Evolutionary conservation across 2,888 invertebrate genomes (phyloP), one percentile per base, ranked within the genome.

Genomic region (Phortica okadai): DNA sequence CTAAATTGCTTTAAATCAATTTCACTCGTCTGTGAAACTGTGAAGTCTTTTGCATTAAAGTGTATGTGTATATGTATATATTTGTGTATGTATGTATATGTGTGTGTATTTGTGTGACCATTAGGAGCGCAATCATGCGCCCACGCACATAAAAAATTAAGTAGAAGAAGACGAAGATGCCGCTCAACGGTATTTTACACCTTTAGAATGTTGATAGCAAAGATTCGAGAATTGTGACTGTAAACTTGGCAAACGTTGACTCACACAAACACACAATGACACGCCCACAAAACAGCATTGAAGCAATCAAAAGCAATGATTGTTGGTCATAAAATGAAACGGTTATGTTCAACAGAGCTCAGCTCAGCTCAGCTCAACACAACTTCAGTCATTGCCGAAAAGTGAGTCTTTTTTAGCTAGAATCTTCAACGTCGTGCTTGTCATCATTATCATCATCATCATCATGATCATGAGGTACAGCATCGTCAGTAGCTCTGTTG

Each of bases 291-390:
- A 74, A 83, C 84, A 83, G 84, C 85, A 84, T 84, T 79, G 80
- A 58, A 84, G 89, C 89, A 89, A 89, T 89, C 89, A 89, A 88
- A 90, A 89, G 88, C 89, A 89, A 89, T 89, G 89, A 89, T 89
- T 89, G 89, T 84, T 85, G 88, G 82, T 82, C 89, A 88, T 89
- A 89, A 90, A 90, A 89, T 80, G 83, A 87, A 89, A 89, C 89
- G 90, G 83, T 89, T 89, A 90, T 90, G 88, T 88, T 90, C 89
- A 90, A 89, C 86, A 89, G 82, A 78, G 83, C 80, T 84, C 25
- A 64, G 33, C 84, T 84, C 25, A 64, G 33, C 84, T 33, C 33
- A 33, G 33, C 33, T 33, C 33, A 33, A 33, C 33, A 4, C 33
- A 33, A 33, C 62, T 62, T 11, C 14, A 50, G 50, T 11, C 21